These are phyloP conservation scores for Todus mexicanus DNA, from an alignment of 2,797 vertebrate genomes.

Conservation along the genomic window DNA sequence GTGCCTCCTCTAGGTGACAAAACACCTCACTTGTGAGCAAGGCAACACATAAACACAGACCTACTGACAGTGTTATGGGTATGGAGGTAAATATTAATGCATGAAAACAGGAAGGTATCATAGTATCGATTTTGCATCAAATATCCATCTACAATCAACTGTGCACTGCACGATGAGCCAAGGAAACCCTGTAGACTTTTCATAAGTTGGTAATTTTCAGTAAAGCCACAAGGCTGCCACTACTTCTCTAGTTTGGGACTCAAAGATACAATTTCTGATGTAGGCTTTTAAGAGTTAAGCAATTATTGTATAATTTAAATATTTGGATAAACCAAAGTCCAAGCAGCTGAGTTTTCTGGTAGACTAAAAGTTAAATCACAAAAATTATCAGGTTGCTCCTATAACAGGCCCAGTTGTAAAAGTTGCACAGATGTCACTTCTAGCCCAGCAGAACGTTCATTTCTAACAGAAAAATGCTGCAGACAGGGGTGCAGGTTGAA, in stretches of 20 bases:
- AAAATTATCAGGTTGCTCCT: not conserved
- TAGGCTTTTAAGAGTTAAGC: not conserved
- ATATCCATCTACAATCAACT: not conserved
- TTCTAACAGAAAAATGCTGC: not conserved
- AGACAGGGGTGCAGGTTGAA: not conserved
- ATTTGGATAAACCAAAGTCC: not conserved
- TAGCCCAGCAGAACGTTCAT: not conserved
- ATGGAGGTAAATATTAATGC: not conserved
- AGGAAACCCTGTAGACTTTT: not conserved
- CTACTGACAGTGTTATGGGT: accelerated
- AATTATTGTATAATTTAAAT: not conserved
- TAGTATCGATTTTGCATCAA: not conserved
- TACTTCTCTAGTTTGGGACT: not conserved
- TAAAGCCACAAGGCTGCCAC: not conserved
- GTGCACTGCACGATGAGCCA: not conserved
- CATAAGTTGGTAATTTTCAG: not conserved
- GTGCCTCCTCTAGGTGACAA: not conserved
- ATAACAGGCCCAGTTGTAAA: not conserved
- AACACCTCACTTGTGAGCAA: not conserved
- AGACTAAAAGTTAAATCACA: not conserved
- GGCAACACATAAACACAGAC: not conserved
- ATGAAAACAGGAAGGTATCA: not conserved
- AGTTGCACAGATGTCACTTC: not conserved
- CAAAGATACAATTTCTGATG: not conserved
- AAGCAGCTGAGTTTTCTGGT: not conserved